Base-by-base conservation (phyloP, 2,888 invertebrate species). In the Aphidoletes aphidimyza region DNA sequence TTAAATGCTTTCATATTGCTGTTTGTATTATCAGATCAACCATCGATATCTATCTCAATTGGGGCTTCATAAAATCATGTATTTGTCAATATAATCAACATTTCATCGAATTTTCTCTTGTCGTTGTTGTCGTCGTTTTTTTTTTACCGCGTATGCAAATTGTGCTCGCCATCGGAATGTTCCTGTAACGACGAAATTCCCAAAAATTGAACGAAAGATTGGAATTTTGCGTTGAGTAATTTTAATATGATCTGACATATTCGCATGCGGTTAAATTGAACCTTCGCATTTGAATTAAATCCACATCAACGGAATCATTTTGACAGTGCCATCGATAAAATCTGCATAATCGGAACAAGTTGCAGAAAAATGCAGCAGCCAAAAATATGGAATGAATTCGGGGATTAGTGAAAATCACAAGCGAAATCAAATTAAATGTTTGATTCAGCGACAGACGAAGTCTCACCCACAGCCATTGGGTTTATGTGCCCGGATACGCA, bases 1-100 rank as follows among this genome's bases (percentile, higher is more conserved):
- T 54, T n/a, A 22, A 54, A 54, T 54, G n/a, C 54, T n/a, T n/a
- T 54, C n/a, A 54, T 54, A 54, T 54, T 54, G 54, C n/a, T 54
- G 22, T 22, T 54, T 54, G 54, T 54, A 54, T 54, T 54, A 54
- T 54, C 54, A 5, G 54, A 54, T 54, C 54, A 54, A 54, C 54
- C n/a, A 54, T 22, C 54, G 9, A 54, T 47, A 17, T 47, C 9
- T 47, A 47, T 47, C 2, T 47, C 47, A 5, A 47, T 47, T 19
- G 19, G n/a, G n/a, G 19, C 22, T 54, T 54, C 3, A 54, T 54
- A 54, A 22, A n/a, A 54, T 54, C 9, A 22, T n/a, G 22, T 54
- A 22, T 47, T 54, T 54, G 54, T 54, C 54, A 22, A 22, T 14
- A 47, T 47, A 54, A 54, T 54, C 22, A 5, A 9, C n/a, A 54